Evolutionary conservation across 2,888 invertebrate species (phyloP), one percentile per base, ranked within the genome.

Genomic region (Amblyjoppa proteus): DNA sequence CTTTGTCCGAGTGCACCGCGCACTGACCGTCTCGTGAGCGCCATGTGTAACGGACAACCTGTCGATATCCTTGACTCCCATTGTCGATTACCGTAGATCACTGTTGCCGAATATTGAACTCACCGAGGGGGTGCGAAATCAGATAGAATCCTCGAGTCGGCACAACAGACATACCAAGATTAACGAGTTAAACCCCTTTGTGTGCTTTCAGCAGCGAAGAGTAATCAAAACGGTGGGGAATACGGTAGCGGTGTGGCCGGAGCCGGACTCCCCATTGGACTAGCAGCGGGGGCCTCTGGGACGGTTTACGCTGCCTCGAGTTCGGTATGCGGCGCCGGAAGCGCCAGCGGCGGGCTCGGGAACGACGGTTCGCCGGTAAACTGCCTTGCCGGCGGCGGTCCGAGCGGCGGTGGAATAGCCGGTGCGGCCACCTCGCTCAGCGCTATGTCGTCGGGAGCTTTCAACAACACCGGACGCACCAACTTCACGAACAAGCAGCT

Each of bases 401-500:
- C 77, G 2, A 64, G 69, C 84, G 20, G 87, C 87, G 56, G 91
- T 89, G n/a, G 90, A 90, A 28, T 90, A 89, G 20, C 88, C 81
- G 28, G 88, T 88, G 66, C 91, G n/a, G 86, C 91, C n/a, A 88
- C 87, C 45, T 84, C 88, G 31, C 66, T 85, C 7, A 77, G 87
- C 7, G 86, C 84, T 0, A 64, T 86, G 34, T 64, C 92, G 6
- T 90, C 92, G 4, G 91, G 92, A 6, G 90, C 91, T 66, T 94
- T 95, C 88, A 98, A 97, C 95, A 97, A 97, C 95, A 98, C 98
- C 16, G 99, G 99, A 51, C 96, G 99, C 78, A 99, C 99, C 56
- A 99, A 99, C 95, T 99, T 99, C 95, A 99, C 99, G 89, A 99
- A 99, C 95, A 99, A 99, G 94, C 99, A 99, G 94, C 96, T 99